phyloP scores from a whole-genome alignment of 2,797 vertebrate genomes.

The Lacerta viridis region DNA sequence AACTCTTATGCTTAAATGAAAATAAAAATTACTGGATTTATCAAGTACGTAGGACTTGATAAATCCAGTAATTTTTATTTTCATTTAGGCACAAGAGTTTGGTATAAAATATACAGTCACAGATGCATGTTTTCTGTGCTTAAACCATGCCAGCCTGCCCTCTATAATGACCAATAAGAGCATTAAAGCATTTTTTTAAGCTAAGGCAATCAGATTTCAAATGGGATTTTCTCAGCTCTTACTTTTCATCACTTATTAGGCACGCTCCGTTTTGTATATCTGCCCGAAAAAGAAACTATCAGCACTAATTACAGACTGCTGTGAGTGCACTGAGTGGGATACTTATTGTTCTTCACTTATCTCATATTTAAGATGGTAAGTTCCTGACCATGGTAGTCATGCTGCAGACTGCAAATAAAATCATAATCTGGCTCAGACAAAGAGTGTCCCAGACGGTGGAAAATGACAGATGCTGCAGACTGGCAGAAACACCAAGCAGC shows the following conservation, averaged over 20 bases:
- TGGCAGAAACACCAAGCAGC: not conserved
- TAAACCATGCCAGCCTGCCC: constrained; percentile 63
- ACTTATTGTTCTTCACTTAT: constrained; percentile 31
- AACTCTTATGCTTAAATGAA: too few relatives aligned
- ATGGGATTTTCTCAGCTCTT: constrained; percentile 51
- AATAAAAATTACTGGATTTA: too few relatives aligned
- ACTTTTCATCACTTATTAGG: constrained; percentile 49
- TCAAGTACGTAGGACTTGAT: not conserved
- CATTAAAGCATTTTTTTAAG: constrained; percentile 58
- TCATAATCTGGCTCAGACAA: constrained; percentile 49
- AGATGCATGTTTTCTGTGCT: constrained; percentile 52
- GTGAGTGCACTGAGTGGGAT: constrained; percentile 46
- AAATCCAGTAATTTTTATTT: constrained; percentile 50
- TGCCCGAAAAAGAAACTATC: constrained; percentile 43
- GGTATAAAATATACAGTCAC: constrained; percentile 59
- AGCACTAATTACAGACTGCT: constrained; percentile 49
- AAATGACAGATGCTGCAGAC: constrained; percentile 35
- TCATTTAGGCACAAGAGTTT: constrained; percentile 36
- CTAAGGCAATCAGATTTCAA: constrained; percentile 51
- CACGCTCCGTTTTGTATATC: constrained; percentile 36
- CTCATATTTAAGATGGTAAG: constrained; percentile 48
- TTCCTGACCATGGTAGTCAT: constrained; percentile 46
- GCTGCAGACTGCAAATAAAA: constrained; percentile 59
- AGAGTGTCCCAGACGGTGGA: constrained; percentile 15
- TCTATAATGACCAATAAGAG: constrained; percentile 64